Evolutionary conservation across 1,140 invertebrate genomes (phyloP), one percentile per base, ranked within the genome.

Genomic region (Antheraea mylitta): DNA sequence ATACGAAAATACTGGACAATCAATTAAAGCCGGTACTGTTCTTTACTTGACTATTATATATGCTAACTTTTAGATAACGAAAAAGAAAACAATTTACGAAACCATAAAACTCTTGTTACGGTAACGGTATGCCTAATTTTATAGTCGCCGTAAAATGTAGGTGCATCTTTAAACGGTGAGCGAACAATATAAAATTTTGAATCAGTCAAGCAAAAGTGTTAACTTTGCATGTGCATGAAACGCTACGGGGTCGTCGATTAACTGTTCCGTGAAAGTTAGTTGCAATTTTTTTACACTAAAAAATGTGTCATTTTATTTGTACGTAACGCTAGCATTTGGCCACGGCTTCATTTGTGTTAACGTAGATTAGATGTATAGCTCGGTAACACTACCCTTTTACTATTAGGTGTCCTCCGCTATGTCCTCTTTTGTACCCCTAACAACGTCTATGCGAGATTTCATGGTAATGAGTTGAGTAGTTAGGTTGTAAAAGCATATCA

Each of bases 141-240:
- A 53, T 53, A 53, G 45, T 53, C 16, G 16, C 45, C 45, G 45
- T 53, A 53, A 53, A 53, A 53, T 53, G 45, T 53, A 53, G 45
- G 16, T 19, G 18, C 22, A 68, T 19, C 61, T 30, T 19, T 45
- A 6, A 18, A 13, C 30, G 38, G 45, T 16, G 11, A 53, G 10
- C 16, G 45, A 53, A 16, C 16, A 53, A 53, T 53, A 53, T 9
- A 19, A 9, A 0, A n/a, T 59, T 62, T 59, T 64, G 30, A 22
- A 65, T 45, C 22, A 13, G 53, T 37, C 30, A 65, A 38, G 68
- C 59, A 69, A 65, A 65, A 69, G 68, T 60, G 63, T 69, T 37
- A 37, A 69, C 60, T 69, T 69, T 65, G 37, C 68, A 69, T 65
- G 68, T 63, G 63, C 68, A 69, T 18, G 58, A 38, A 16, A 53